A percentile compares a stretch with the other conserved stretches of the same genome.
These are phyloP conservation scores for Cremastinae sp. DNA, from an alignment of 2,888 invertebrate genomes.

Conservation along the genomic window DNA sequence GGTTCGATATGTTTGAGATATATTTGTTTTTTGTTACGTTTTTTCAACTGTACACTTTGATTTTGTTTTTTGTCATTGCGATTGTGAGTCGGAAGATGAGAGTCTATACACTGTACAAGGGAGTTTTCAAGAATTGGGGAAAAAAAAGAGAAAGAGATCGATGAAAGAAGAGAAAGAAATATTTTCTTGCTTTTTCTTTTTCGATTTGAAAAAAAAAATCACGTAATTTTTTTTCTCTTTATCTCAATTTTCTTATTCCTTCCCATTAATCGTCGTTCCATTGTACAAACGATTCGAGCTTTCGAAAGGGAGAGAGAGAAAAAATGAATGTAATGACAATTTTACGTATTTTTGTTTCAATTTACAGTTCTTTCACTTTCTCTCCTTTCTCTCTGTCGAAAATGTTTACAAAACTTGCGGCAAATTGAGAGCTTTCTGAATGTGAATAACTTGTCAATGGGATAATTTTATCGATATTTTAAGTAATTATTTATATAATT, in stretches of 20 bases:
- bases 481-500: too few species aligned
- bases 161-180: constrained; percentile 60
- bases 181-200: constrained; percentile 57
- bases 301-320: constrained; percentile 2
- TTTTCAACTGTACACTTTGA: constrained; percentile 58
- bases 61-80: constrained; percentile 55
- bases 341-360: constrained; percentile 57
- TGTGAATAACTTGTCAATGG: too few species aligned
- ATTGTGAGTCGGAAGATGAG: constrained; percentile 63
- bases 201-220: constrained; percentile 57
- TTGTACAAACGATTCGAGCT: constrained; percentile 58
- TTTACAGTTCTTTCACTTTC: too few species aligned
- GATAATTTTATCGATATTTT: too few species aligned
- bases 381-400: too few species aligned
- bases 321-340: constrained; percentile 28
- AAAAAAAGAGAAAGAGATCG: too few species aligned
- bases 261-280: constrained; percentile 38
- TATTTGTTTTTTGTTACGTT: constrained; percentile 37
- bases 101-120: constrained; percentile 73
- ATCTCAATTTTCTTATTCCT: constrained; percentile 20
- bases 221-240: constrained; percentile 26
- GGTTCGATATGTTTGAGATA: too few species aligned
- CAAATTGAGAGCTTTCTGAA: too few species aligned
- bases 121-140: too few species aligned
- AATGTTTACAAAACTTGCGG: too few species aligned